Base-by-base conservation (phyloP, 2,797 vertebrate species). In the Syndactyla subalaris region DNA sequence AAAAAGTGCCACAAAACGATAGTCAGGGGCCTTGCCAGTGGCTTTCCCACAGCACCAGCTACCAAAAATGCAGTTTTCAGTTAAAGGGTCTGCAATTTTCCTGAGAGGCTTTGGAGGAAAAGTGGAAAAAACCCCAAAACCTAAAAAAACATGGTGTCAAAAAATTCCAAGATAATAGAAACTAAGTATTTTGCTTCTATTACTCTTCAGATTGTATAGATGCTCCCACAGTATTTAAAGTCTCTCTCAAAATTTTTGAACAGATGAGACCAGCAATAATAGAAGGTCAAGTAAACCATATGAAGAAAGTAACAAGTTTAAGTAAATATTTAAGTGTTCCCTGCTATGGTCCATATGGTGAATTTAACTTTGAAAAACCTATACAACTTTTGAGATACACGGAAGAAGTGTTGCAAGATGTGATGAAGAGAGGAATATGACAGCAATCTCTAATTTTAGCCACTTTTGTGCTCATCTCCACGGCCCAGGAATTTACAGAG, bases 271-370 rank as follows among this genome's bases (percentile, higher is more conserved):
- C 36, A 85, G 14, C n/a, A 92, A n/a, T 43, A 66, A 46, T 4
- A 19, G 39, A 79, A 85, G 38, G 79, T 27, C 16, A 62, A 76
- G 22, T 30, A 85, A 83, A 46, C 2, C 3, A 29, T 14, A 23
- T 24, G 17, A 34, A 82, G 83, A 90, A 74, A 61, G 7, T n/a
- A 57, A 27, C 6, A 23, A 62, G 21, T 34, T 41, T 27, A 72
- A 29, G 10, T 36, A 66, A 78, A 41, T 15, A 78, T 4, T 27
- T 18, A 29, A 41, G 2, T 14, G 3, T 34, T 73, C n/a, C 12
- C 32, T 39, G 18, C 30, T 41, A 14, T 14, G 11, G 36, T 45
- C 9, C 0, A 0, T 0, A 1, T 32, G 21, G 63, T 14, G 34
- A 68, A 34, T 59, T 67, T 86, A 58, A 72, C 16, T 59, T 46